Evolutionary conservation across 2,888 invertebrate genomes (phyloP), one percentile per base, ranked within the genome.

Genomic region (Sipha maydis): DNA sequence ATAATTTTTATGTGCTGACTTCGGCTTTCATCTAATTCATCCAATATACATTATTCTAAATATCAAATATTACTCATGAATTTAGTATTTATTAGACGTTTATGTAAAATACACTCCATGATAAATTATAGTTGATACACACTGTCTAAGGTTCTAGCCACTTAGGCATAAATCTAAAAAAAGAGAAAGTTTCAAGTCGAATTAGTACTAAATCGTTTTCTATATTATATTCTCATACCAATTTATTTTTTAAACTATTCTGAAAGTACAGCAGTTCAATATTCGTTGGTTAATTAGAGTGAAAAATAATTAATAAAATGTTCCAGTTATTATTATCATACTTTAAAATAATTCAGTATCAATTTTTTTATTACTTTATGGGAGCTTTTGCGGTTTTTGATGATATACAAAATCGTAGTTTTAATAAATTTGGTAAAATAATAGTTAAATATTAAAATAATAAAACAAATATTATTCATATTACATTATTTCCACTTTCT

Each of bases 331-430:
- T 90, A 25, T 25, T 83, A 19, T 48, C 67, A 19, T 73, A 89
- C 7, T 85, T 89, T 11, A 75, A 89, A 79, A 82, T 77, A 69
- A 92, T 94, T 31, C 92, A 93, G 90, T 93, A 93, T 91, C 93
- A 93, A 89, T 85, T 94, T 88, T 92, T 93, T 90, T 94, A 94
- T 92, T 94, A 94, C 91, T 92, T 94, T 89, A 92, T 94, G 78
- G 95, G 95, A 89, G 92, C 92, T 8, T 93, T 92, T 86, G 94
- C 94, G 25, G 91, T 95, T 61, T 91, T 95, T 89, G 94, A 94
- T 91, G 95, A 95, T 92, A 92, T 93, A 91, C 91, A 94, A 41
- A 93, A 93, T 91, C 92, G 93, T 48, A 92, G 92, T 89, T 92
- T 92, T 90, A 95, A 95, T 92, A 94, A 93, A 92, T 92, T 92